A percentile compares a stretch with the other conserved stretches of the same genome.
phyloP scores from a whole-genome alignment of 2,113 vertebrate species.

The Chaetops frenatus region DNA sequence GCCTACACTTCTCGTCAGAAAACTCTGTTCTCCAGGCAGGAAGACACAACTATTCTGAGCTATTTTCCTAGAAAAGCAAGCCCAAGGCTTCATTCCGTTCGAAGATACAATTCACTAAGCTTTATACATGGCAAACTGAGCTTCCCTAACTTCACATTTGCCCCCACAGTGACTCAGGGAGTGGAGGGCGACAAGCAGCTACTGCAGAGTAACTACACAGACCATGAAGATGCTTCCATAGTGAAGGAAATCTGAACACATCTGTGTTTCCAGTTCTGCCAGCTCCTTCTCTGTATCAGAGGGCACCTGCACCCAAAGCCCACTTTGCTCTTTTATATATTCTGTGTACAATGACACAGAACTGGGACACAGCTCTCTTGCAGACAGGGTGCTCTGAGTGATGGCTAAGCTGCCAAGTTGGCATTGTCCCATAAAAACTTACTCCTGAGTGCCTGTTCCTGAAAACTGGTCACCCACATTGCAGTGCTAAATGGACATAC shows the following conservation, averaged over 20 bases:
- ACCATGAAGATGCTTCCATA: neutral
- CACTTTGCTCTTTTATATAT: neutral
- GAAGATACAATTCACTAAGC: neutral
- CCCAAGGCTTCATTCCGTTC: neutral
- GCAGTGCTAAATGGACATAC: neutral
- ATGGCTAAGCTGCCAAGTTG: neutral
- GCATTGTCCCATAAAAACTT: neutral
- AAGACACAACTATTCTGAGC: neutral
- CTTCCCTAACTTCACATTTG: neutral
- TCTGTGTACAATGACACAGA: neutral
- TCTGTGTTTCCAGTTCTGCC: neutral
- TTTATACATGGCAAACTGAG: neutral
- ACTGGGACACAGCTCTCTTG: neutral
- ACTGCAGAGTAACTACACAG: neutral
- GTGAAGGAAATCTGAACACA: neutral
- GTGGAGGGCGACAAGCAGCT: neutral
- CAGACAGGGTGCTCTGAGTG: neutral
- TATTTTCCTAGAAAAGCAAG: neutral
- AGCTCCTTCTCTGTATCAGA: neutral
- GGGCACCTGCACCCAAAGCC: neutral
- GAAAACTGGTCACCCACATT: neutral
- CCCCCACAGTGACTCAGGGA: neutral
- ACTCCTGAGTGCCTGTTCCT: neutral
- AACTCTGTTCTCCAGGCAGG: neutral
- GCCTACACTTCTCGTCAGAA: neutral